Evolutionary conservation across 1,140 invertebrate species (phyloP), one percentile per base, ranked within the genome.

Genomic region (Copidosoma floridanum): DNA sequence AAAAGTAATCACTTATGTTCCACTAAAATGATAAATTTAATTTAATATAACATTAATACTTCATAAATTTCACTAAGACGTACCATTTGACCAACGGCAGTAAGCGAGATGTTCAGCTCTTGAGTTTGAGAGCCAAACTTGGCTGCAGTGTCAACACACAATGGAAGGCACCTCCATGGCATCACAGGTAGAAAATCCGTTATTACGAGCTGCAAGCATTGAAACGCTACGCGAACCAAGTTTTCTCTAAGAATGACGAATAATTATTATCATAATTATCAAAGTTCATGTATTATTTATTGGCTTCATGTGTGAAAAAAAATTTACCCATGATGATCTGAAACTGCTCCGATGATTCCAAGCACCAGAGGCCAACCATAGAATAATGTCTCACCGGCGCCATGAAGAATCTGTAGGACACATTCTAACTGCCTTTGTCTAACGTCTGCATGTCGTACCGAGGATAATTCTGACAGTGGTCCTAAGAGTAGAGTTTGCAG

Each of bases 41-140:
- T 35, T 43, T 2, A 57, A 51, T 44, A 56, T 23, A 53, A 54
- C 37, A 64, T 52, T 24, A 41, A 47, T 27, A 61, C 41, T 56
- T 46, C 37, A 21, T n/a, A n/a, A n/a, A n/a, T n/a, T n/a, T n/a
- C n/a, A n/a, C n/a, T n/a, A n/a, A n/a, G n/a, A 21, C 29, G 26
- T 72, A 97, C 95, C 91, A 98, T 91, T 21, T 98, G 82, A 52
- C 96, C 96, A 63, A 99, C 92, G 44, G 97, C 95, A 18, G 96
- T 98, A n/a, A 99, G 83, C 24, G 95, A 97, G 68, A 99, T 97
- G 81, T 99, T 99, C 16, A 99, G 81, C 80, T 99, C 96, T 77
- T 96, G 92, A 24, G 92, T 95, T 81, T 99, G 97, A 10, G 90
- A 89, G 0, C 95, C 96, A 82, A 99, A 99, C 72, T 94, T 94